A percentile compares a stretch with the other conserved stretches of the same genome.
Conservation (phyloP, 1,140 invertebrate genomes). For the Apis cerana region DNA sequence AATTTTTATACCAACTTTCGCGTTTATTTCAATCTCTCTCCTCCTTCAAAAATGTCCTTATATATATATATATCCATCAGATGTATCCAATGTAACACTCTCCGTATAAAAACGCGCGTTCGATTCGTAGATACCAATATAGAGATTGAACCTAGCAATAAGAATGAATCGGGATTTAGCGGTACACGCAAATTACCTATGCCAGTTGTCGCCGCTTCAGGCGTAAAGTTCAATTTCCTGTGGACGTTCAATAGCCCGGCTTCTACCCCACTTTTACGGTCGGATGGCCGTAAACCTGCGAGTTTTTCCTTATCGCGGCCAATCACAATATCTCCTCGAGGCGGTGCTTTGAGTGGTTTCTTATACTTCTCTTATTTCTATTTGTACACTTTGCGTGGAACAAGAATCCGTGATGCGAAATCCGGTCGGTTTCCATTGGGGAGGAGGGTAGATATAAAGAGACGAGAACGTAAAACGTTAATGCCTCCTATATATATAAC, state of each 20-base stretch:
- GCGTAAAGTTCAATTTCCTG: conserved; percentile 51
- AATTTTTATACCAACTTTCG: too few relatives aligned
- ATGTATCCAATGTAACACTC: too few relatives aligned
- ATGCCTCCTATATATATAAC: neutral
- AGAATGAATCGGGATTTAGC: conserved; percentile 2
- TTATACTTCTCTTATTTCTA: conserved; percentile 41
- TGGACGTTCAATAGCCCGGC: conserved; percentile 7
- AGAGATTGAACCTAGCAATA: too few relatives aligned
- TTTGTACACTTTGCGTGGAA: conserved; percentile 25
- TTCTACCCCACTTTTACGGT: conserved; percentile 26
- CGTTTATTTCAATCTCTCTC: too few relatives aligned
- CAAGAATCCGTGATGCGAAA: conserved; percentile 43
- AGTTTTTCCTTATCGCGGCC: conserved; percentile 48
- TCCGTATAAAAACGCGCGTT: too few relatives aligned
- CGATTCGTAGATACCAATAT: neutral
- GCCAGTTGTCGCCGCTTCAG: neutral
- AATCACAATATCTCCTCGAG: conserved; percentile 45
- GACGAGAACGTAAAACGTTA: conserved; percentile 10
- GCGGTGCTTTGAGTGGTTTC: conserved; percentile 22
- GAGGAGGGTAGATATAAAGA: neutral
- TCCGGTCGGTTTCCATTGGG: neutral
- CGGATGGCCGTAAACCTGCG: neutral
- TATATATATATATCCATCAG: too few relatives aligned
- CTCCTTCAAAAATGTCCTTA: too few relatives aligned
- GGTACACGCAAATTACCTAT: conserved; percentile 6